Percentiles rank a stretch among this genome's conserved stretches.
Evolutionary conservation across 2,797 vertebrate genomes (phyloP).

Genomic region (Threskiornis aethiopicus): DNA sequence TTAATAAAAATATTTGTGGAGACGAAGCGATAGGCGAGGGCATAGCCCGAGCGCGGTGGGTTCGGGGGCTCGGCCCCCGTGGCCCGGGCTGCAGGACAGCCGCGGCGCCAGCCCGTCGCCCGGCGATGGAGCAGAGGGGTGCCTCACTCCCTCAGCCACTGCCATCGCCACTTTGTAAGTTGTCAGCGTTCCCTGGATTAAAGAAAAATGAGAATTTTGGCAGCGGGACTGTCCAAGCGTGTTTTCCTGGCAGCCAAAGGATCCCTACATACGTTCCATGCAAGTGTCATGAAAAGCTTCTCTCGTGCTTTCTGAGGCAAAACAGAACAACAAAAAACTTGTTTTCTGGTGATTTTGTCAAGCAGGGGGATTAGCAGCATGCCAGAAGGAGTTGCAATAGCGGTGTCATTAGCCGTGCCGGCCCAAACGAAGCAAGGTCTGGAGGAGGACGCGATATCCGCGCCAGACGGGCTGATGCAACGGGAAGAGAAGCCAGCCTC

Average conservation of each 20-base stretch:
- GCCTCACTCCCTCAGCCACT: accelerated
- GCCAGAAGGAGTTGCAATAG: background rate
- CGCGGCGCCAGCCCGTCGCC: accelerated
- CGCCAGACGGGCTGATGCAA: accelerated
- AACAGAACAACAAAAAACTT: background rate
- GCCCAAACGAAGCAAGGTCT: accelerated
- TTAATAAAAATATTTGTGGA: no score
- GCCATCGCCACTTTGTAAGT: accelerated
- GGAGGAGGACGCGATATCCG: accelerated
- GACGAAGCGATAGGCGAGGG: accelerated
- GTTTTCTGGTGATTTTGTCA: background rate
- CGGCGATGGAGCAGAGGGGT: accelerated
- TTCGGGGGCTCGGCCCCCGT: accelerated
- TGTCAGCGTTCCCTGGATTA: background rate
- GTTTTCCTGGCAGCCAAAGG: background rate
- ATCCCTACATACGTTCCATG: background rate
- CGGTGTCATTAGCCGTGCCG: accelerated
- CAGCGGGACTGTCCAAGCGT: background rate
- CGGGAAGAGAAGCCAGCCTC: background rate
- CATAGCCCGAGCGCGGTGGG: accelerated
- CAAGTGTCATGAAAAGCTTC: background rate
- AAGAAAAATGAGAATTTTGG: background rate
- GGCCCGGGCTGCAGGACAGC: background rate
- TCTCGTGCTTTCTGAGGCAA: background rate
- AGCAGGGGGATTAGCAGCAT: background rate